Percentiles rank a stretch among this genome's conserved stretches.
These are phyloP conservation scores for Drosophila nikananu DNA, from an alignment of 1,140 invertebrate genomes.

Conservation along the genomic window DNA sequence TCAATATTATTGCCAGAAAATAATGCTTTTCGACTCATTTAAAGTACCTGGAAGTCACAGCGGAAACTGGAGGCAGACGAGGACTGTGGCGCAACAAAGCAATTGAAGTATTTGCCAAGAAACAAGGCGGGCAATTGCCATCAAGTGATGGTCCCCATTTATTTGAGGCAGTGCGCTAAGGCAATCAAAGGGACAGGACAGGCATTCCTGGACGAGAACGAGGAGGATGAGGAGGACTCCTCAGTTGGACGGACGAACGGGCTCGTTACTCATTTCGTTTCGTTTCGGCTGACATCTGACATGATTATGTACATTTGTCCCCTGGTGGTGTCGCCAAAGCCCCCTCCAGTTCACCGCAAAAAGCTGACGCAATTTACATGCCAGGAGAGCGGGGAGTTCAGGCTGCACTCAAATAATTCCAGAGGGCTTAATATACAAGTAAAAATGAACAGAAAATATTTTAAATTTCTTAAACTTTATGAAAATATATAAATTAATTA, in stretches of 20 bases:
- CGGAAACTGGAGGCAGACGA: slow-evolving; percentile 15
- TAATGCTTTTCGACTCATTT: too few relatives aligned
- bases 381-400: slow-evolving; percentile 4
- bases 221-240: background rate
- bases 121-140: slow-evolving; percentile 69
- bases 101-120: slow-evolving; percentile 37
- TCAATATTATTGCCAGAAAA: too few relatives aligned
- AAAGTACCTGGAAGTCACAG: background rate
- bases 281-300: slow-evolving; percentile 77
- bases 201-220: slow-evolving; percentile 32
- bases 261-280: slow-evolving; percentile 55
- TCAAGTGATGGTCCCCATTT: slow-evolving; percentile 75
- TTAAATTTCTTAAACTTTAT: background rate
- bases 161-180: slow-evolving; percentile 39
- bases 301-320: slow-evolving; percentile 82
- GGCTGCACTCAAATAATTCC: slow-evolving; percentile 1
- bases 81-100: slow-evolving; percentile 25
- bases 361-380: slow-evolving; percentile 72
- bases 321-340: slow-evolving; percentile 36
- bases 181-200: slow-evolving; percentile 61
- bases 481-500: background rate
- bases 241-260: slow-evolving; percentile 15
- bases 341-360: slow-evolving; percentile 24
- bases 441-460: background rate
- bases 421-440: fast-evolving